Conservation (phyloP, 1,140 invertebrate species). For the Eulimnadia texana region DNA sequence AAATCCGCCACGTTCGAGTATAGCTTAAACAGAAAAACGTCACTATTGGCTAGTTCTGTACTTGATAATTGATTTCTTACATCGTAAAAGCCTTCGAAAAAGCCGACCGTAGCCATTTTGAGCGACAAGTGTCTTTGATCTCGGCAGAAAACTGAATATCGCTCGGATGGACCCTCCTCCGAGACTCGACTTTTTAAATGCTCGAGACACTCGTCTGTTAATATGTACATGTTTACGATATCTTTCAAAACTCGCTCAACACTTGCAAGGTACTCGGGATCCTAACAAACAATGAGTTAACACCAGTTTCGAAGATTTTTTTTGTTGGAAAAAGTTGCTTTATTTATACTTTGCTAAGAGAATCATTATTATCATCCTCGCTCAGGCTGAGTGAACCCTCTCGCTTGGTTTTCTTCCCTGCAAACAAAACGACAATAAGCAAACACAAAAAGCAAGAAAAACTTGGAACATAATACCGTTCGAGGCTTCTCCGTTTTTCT, state of each 20-base stretch:
- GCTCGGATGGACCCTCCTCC: neutral
- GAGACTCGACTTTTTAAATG: neutral
- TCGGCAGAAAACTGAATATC: neutral
- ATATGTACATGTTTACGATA: too few relatives aligned
- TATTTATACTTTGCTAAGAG: neutral
- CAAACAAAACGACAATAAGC: neutral
- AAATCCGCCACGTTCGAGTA: slow-evolving; percentile 5
- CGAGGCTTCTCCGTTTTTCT: neutral
- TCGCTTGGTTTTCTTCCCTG: neutral
- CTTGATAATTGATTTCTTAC: neutral
- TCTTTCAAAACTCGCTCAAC: too few relatives aligned
- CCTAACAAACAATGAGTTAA: too few relatives aligned
- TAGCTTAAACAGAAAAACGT: neutral
- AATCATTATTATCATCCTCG: neutral
- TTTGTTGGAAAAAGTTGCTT: too few relatives aligned
- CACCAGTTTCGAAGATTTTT: too few relatives aligned
- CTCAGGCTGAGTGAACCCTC: neutral
- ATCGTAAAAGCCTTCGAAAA: neutral
- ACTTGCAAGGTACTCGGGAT: neutral
- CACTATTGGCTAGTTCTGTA: neutral
- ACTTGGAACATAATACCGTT: too few relatives aligned
- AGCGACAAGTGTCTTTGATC: neutral
- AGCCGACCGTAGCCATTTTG: neutral
- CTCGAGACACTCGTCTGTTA: neutral
- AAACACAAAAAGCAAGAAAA: neutral